Evolutionary conservation across 2,888 invertebrate species (phyloP).

Genomic region (Mechanitis messenoides): DNA sequence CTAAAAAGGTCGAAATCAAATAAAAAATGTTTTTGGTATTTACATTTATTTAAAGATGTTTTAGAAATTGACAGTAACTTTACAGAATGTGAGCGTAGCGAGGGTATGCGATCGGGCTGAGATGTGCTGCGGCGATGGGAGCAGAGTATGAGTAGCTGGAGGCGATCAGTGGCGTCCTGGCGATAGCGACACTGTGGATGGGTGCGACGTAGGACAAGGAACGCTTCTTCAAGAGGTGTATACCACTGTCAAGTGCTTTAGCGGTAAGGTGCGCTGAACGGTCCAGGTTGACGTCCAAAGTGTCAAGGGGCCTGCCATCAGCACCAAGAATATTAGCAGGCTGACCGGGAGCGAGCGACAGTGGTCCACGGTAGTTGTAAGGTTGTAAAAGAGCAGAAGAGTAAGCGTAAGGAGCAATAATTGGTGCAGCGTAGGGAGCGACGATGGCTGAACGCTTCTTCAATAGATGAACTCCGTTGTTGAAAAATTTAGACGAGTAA

Average conservation of each 20-base stretch:
- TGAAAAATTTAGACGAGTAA: constrained; percentile 49
- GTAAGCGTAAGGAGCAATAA: constrained; percentile 32
- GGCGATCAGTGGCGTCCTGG: constrained; percentile 37
- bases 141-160: constrained; percentile 30
- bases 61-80: background rate
- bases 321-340: constrained; percentile 64
- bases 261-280: constrained; percentile 62
- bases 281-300: constrained; percentile 66
- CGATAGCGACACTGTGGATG: constrained; percentile 32
- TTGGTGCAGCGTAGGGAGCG: constrained; percentile 18
- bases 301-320: constrained; percentile 67
- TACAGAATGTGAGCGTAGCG: constrained; percentile 14
- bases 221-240: constrained; percentile 50
- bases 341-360: constrained; percentile 64
- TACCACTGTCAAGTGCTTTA: constrained; percentile 48
- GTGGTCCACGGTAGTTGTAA: constrained; percentile 57
- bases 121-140: constrained; percentile 27
- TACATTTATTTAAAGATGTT: constrained; percentile 9
- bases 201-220: constrained; percentile 39
- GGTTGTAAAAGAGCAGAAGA: constrained; percentile 39
- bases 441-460: constrained; percentile 32
- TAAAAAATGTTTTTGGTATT: background rate
- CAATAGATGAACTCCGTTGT: constrained; percentile 43
- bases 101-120: constrained; percentile 22
- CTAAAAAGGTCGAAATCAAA: no score